Evolutionary conservation across 2,888 invertebrate species (phyloP), one percentile per base, ranked within the genome.

Genomic region (Trachelus iudaicus): DNA sequence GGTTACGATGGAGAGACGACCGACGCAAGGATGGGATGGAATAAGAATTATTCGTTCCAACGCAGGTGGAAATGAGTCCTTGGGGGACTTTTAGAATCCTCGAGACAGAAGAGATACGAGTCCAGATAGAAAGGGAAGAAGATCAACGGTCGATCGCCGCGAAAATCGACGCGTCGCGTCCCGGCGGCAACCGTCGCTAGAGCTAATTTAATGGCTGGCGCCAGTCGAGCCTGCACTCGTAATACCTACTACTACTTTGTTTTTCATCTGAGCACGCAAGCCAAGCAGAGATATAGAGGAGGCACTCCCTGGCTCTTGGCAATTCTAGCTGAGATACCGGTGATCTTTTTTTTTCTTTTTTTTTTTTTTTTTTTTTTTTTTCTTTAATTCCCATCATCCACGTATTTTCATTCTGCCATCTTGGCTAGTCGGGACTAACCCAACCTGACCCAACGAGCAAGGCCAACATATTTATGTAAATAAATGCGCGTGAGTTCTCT

Each of bases 171-270:
- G 40, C 40, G 40, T 40, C 40, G 40, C 40, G 40, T 56, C 40
- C 40, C 40, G 40, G 40, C 40, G 40, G 40, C 40, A 23, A 56
- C 40, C 15, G 40, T 23, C 30, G 69, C 31, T 71, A 69, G 76
- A 81, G 81, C 81, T 83, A 85, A 86, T 87, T 85, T 84, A 85
- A 84, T 82, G 83, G 77, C 83, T 84, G 87, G 86, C 87, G 87
- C 86, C 87, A 85, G 81, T 76, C 80, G 80, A 75, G 80, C 79
- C 78, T 83, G 82, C 81, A 82, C 83, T 85, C 84, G 84, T 86
- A 86, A 86, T 83, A 81, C 40, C 40, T 56, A 23, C 84, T 76
- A 75, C 75, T 79, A 78, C 80, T 75, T 80, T 83, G 83, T 81
- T 82, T 85, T 83, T 83, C 81, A 79, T 82, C 79, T 79, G 79